phyloP scores from a whole-genome alignment of 2,888 invertebrate species.

The Protophormia terraenovae region DNA sequence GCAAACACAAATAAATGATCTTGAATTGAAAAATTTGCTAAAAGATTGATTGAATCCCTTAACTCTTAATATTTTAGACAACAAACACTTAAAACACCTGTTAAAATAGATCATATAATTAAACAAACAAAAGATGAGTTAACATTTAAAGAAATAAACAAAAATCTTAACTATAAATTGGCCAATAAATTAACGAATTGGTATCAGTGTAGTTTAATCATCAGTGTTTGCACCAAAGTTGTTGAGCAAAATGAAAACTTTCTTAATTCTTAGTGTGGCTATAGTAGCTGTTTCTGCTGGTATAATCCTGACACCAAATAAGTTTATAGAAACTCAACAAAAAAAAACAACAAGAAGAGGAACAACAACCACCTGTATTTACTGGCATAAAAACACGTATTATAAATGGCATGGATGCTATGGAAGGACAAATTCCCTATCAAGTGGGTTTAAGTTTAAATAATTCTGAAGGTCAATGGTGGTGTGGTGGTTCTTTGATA shows the following conservation, averaged over 20 bases:
- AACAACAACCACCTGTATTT: slow-evolving; percentile 64
- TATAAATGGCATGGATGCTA: slow-evolving; percentile 73
- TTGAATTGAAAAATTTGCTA: too few species aligned
- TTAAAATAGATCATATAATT: too few species aligned
- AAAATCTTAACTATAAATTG: too few species aligned
- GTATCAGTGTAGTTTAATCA: not conserved
- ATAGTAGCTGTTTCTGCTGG: slow-evolving; percentile 72
- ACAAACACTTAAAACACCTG: too few species aligned
- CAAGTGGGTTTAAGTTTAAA: slow-evolving; percentile 74
- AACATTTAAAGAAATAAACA: too few species aligned
- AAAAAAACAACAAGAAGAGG: too few species aligned
- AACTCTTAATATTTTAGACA: too few species aligned
- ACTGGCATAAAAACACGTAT: slow-evolving; percentile 72
- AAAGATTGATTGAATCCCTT: too few species aligned
- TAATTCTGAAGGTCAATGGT: slow-evolving; percentile 70
- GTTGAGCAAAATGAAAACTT: slow-evolving; percentile 71
- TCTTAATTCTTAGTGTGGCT: slow-evolving; percentile 72
- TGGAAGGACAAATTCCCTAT: slow-evolving; percentile 73
- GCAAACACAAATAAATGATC: too few species aligned
- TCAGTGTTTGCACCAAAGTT: not conserved
- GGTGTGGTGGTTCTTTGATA: slow-evolving; percentile 77
- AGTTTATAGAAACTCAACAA: slow-evolving; percentile 69
- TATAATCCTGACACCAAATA: slow-evolving; percentile 38
- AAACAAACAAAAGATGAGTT: too few species aligned
- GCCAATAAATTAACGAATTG: too few species aligned